Percentiles rank a stretch among this genome's conserved stretches.
Evolutionary conservation across 1,140 invertebrate species (phyloP).

Genomic region (Myzus persicae): DNA sequence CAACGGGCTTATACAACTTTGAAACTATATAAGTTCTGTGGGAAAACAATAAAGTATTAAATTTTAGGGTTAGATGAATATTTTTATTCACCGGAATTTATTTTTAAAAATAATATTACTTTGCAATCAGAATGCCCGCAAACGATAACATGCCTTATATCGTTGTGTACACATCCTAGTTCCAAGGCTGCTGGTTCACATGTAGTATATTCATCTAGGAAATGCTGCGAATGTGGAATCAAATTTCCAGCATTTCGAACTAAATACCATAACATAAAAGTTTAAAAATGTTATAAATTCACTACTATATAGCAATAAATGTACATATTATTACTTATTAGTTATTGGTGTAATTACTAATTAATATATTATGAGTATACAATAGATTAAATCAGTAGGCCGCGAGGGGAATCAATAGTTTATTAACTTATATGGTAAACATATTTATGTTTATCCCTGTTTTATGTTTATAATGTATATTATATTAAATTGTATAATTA

Average conservation of each 20-base stretch:
- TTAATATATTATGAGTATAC: background rate
- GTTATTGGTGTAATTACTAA: background rate
- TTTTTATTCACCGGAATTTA: background rate
- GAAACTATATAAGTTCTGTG: background rate
- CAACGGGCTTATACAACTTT: background rate
- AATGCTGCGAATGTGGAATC: conserved; percentile 88
- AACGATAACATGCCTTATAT: conserved; percentile 92
- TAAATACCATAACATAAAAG: conserved; percentile 63
- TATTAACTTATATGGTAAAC: background rate
- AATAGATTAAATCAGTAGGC: background rate
- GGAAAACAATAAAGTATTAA: no score
- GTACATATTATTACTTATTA: background rate
- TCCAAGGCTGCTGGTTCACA: conserved; percentile 95
- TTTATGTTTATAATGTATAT: background rate
- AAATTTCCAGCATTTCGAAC: conserved; percentile 95
- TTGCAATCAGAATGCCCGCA: conserved; percentile 98
- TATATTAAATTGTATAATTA: background rate
- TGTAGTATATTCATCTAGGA: conserved; percentile 83
- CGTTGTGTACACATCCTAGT: conserved; percentile 90
- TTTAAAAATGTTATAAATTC: conserved; percentile 63
- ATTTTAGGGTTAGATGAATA: background rate
- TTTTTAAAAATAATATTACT: conserved; percentile 64
- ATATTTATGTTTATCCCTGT: background rate
- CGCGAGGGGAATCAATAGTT: background rate
- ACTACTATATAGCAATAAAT: background rate